Base-by-base conservation (phyloP, 2,797 vertebrate genomes). In the Oryzias sinensis region DNA sequence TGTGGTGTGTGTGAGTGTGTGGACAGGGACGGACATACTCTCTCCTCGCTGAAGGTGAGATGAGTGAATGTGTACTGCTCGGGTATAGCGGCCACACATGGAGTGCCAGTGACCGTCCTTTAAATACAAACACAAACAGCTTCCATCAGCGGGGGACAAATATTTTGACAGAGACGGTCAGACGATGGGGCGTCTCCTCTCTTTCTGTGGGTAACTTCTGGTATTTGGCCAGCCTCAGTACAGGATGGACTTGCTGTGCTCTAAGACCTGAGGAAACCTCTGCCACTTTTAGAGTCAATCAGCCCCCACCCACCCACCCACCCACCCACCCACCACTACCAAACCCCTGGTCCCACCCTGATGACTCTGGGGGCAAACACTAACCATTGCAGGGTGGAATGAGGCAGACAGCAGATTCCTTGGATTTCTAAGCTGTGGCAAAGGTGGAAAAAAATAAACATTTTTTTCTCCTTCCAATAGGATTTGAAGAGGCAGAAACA, bases 101-200 rank as follows among this genome's bases (percentile, higher is more conserved):
- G 63, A 86, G 86, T 6, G 49, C 77, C 80, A 54, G 72, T 76
- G 78, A 78, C 77, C 77, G 55, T 84, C 73, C 42, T 29, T 37
- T 37, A 11, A 37, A 37, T 42, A 62, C 52, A 56, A 59, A 64
- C 59, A 46, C 65, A 72, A 43, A 66, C 70, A 51, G 43, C 63
- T 58, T 57, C 54, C 56, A 56, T 65, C 71, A 62, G 51, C 43
- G 72, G 11, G 72, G 59, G 80, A 86, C 80, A 90, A 89, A 90
- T 90, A 89, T 91, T 91, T 90, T 87, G 86, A 86, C 77, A 89
- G 75, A 80, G 82, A 87, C 67, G 64, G 73, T 80, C 46, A 84
- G 86, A 87, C 85, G 72, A 60, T 46, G 60, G 80, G 83, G 85
- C 80, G 84, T 88, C 85, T 82, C 79, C 71, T 73, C 76, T 72